phyloP scores from a whole-genome alignment of 1,140 invertebrate species.

The Camponotus floridanus region DNA sequence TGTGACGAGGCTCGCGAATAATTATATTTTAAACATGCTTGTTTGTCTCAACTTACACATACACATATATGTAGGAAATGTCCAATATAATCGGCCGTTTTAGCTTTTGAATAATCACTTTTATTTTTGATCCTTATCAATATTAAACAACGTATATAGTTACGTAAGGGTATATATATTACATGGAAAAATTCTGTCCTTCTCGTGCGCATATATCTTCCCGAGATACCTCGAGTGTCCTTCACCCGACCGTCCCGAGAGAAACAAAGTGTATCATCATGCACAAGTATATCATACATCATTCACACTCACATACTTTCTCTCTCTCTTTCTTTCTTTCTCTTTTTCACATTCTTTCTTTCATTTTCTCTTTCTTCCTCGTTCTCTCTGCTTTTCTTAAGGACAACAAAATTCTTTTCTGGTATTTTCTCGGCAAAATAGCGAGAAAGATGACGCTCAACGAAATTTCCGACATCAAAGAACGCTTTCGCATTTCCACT shows the following conservation, averaged over 20 bases:
- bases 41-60: neutral
- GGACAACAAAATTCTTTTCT: conserved; percentile 33
- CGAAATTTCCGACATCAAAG: neutral
- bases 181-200: conserved; percentile 84
- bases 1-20: neutral
- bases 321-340: conserved; percentile 37
- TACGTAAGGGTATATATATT: conserved; percentile 84
- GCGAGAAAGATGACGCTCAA: conserved; percentile 26
- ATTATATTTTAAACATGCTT: neutral
- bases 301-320: conserved; percentile 23
- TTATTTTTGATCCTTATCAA: conserved; percentile 85
- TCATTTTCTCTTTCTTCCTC: conserved; percentile 33
- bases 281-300: conserved; percentile 26
- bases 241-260: conserved; percentile 61
- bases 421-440: conserved; percentile 20
- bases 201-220: conserved; percentile 78
- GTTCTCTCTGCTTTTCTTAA: conserved; percentile 14
- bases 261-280: conserved; percentile 57
- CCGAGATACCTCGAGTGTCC: conserved; percentile 70
- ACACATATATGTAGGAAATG: neutral
- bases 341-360: conserved; percentile 34
- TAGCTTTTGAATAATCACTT: conserved; percentile 83
- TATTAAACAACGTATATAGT: conserved; percentile 85
- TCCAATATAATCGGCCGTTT: neutral
- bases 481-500: conserved; percentile 1